These are phyloP conservation scores for Melieria omissa DNA, from an alignment of 2,888 invertebrate species.

Conservation along the genomic window DNA sequence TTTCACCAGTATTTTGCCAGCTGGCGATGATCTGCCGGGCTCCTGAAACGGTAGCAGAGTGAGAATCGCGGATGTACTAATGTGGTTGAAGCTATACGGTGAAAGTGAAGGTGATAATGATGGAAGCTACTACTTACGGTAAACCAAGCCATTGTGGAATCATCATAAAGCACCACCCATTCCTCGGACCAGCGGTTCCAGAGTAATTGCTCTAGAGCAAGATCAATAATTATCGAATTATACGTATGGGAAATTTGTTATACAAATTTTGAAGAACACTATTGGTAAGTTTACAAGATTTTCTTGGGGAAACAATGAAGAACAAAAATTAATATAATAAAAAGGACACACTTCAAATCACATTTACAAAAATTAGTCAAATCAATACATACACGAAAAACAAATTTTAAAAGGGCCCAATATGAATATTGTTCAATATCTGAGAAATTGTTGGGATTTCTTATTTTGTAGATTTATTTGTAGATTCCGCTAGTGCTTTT, in stretches of 20 bases:
- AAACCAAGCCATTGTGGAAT: conserved; percentile 89
- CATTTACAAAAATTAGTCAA: no score
- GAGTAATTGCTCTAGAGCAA: conserved; percentile 77
- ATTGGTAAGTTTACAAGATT: background rate
- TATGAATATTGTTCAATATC: no score
- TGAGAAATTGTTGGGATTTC: no score
- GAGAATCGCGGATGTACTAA: no score
- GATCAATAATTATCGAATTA: background rate
- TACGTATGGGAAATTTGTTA: background rate
- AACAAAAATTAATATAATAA: no score
- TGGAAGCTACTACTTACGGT: conserved; percentile 68
- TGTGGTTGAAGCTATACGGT: background rate
- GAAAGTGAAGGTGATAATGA: background rate
- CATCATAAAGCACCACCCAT: conserved; percentile 85
- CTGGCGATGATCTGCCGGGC: conserved; percentile 65
- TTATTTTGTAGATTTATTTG: no score
- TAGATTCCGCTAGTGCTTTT: no score
- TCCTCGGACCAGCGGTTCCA: conserved; percentile 85
- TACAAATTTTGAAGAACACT: background rate
- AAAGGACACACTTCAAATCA: no score
- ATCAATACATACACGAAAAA: no score
- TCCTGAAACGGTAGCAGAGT: conserved; percentile 48
- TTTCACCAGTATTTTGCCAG: conserved; percentile 73
- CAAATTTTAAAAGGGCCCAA: no score
- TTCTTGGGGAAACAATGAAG: background rate